phyloP scores from a whole-genome alignment of 30 jellyfish, hydroid and myxozoan genomes.

The Morbakka virulenta region DNA sequence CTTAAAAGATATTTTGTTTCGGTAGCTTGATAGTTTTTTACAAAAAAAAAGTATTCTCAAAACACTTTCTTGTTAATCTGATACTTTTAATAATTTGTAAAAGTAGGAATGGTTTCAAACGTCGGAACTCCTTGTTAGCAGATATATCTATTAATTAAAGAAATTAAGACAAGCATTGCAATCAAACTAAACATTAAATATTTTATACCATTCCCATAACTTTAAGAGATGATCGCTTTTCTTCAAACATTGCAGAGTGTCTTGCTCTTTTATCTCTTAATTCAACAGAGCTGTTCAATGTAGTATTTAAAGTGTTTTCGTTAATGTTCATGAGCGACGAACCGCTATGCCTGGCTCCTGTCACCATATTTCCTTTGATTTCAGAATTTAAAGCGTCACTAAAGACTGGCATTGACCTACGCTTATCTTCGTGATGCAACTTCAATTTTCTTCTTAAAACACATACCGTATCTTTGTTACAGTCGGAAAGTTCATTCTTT shows the following conservation, averaged over 20 bases:
- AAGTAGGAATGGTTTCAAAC: too few species aligned
- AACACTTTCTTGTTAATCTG: too few species aligned
- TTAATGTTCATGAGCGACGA: neutral
- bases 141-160: too few species aligned
- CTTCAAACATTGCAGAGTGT: constrained; percentile 37
- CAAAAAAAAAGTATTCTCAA: too few species aligned
- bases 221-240: constrained; percentile 33
- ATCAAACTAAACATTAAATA: neutral
- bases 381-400: neutral
- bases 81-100: too few species aligned
- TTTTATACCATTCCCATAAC: constrained; percentile 33
- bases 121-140: too few species aligned
- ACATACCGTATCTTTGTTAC: neutral
- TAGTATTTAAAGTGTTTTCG: neutral
- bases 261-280: constrained; percentile 29
- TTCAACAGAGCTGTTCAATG: neutral
- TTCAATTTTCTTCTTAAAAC: neutral
- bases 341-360: neutral
- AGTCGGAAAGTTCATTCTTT: neutral
- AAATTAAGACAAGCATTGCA: too few species aligned
- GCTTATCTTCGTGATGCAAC: neutral
- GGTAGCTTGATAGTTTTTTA: too few species aligned
- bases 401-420: neutral
- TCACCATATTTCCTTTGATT: too few species aligned
- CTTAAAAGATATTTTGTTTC: too few species aligned